Percentiles rank a stretch among this genome's conserved stretches.
Conservation (phyloP, 2,113 vertebrate genomes). For the Catharus minimus region DNA sequence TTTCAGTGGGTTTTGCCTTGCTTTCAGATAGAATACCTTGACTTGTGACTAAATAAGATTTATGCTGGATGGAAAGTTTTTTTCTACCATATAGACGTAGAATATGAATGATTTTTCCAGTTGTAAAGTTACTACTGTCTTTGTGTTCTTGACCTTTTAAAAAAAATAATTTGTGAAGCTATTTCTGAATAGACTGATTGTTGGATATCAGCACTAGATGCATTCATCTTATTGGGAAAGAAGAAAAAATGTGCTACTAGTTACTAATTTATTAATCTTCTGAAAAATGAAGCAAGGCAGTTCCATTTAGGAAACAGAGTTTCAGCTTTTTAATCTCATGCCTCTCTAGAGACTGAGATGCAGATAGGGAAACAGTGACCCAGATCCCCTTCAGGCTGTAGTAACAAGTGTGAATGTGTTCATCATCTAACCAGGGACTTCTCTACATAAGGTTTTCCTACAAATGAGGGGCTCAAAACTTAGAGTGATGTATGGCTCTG, state of each 20-base stretch:
- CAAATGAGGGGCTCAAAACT: not conserved
- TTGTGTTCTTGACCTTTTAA: not conserved
- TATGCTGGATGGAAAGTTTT: not conserved
- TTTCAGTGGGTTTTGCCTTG: not conserved
- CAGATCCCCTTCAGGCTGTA: not conserved
- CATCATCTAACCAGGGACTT: not conserved
- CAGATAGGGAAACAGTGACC: not conserved
- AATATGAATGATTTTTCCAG: not conserved
- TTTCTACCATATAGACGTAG: not conserved
- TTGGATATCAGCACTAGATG: not conserved
- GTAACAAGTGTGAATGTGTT: not conserved
- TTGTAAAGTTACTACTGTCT: not conserved
- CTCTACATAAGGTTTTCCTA: fast-evolving
- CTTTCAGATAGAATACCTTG: not conserved
- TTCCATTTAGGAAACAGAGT: not conserved
- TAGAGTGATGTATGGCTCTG: not conserved
- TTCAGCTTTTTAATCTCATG: not conserved
- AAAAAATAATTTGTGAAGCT: not conserved
- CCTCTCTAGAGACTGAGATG: not conserved
- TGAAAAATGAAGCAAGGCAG: not conserved
- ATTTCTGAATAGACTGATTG: not conserved
- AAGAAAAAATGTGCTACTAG: not conserved
- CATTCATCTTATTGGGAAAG: not conserved
- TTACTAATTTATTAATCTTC: not conserved
- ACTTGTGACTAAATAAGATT: not conserved